These are phyloP conservation scores for Machaerirhynchus nigripectus DNA, from an alignment of 2,113 vertebrate genomes.

Conservation along the genomic window DNA sequence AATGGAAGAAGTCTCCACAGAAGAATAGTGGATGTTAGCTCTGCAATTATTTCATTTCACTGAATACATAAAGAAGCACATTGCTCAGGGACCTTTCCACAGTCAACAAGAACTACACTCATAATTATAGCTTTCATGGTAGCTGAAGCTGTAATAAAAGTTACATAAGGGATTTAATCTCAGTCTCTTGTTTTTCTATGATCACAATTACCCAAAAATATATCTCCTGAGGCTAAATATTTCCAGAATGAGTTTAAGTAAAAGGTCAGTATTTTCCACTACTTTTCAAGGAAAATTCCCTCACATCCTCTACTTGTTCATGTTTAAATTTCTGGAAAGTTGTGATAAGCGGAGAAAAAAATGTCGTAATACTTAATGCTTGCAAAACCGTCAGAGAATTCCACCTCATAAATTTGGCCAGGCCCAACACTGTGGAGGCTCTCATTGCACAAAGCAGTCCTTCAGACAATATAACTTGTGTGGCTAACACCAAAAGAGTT, in stretches of 20 bases:
- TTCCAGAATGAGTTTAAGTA: background rate
- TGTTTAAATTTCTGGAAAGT: background rate
- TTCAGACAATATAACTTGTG: background rate
- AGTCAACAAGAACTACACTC: constrained; percentile 11
- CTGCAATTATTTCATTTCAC: constrained; percentile 48
- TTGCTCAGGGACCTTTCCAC: constrained; percentile 30
- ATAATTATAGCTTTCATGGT: constrained; percentile 34
- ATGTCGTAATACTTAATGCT: background rate
- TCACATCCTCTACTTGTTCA: background rate
- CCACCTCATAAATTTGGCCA: background rate
- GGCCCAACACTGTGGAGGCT: background rate
- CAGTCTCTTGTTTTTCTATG: background rate
- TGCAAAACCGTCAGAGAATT: background rate
- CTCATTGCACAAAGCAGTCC: background rate
- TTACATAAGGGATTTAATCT: constrained; percentile 38
- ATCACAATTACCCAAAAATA: constrained; percentile 39
- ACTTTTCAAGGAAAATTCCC: background rate
- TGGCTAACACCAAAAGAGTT: background rate
- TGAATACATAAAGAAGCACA: constrained; percentile 23
- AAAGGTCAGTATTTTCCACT: constrained; percentile 8
- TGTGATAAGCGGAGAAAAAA: background rate
- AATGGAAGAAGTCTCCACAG: background rate
- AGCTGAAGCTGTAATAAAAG: constrained; percentile 27
- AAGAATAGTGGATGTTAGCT: background rate
- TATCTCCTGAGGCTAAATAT: background rate